phyloP scores from a whole-genome alignment of 1,140 invertebrate species.

The Dinothrombium tinctorium region DNA sequence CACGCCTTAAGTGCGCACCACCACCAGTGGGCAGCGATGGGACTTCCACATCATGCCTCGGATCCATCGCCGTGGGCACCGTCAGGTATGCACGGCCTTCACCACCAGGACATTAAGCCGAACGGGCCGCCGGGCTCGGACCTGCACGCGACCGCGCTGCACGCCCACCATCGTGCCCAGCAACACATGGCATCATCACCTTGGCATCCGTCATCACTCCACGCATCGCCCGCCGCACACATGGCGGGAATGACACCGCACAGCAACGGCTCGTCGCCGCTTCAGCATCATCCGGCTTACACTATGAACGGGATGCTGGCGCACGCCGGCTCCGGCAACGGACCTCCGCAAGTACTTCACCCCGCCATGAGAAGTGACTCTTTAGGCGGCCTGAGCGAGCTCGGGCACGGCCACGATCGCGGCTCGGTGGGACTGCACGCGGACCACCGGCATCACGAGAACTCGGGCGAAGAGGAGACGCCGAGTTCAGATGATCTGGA shows the following conservation, averaged over 20 bases:
- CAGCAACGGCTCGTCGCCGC: conserved; percentile 14
- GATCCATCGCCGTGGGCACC: too few species aligned
- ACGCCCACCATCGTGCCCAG: conserved; percentile 5
- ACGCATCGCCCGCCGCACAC: conserved; percentile 6
- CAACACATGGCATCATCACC: conserved; percentile 14
- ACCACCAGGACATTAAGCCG: conserved; percentile 25
- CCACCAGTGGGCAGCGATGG: conserved; percentile 48
- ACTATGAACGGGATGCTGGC: conserved; percentile 15
- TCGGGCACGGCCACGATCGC: background rate
- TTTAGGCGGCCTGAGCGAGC: background rate
- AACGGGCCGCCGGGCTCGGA: conserved; percentile 6
- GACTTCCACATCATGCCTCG: conserved; percentile 28
- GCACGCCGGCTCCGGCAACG: background rate
- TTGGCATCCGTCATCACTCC: conserved; percentile 13
- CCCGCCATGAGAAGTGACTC: conserved; percentile 1
- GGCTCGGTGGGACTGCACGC: background rate
- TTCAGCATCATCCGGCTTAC: conserved; percentile 13
- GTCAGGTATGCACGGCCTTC: background rate
- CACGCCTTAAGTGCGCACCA: conserved; percentile 32
- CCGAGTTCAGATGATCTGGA: conserved; percentile 96
- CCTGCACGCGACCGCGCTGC: background rate
- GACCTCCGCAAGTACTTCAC: background rate
- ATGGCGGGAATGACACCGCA: conserved; percentile 13
- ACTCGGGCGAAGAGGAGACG: conserved; percentile 36
- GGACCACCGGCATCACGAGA: conserved; percentile 1